These are phyloP conservation scores for Danionella dracula DNA, from an alignment of 2,797 vertebrate genomes.

Conservation along the genomic window DNA sequence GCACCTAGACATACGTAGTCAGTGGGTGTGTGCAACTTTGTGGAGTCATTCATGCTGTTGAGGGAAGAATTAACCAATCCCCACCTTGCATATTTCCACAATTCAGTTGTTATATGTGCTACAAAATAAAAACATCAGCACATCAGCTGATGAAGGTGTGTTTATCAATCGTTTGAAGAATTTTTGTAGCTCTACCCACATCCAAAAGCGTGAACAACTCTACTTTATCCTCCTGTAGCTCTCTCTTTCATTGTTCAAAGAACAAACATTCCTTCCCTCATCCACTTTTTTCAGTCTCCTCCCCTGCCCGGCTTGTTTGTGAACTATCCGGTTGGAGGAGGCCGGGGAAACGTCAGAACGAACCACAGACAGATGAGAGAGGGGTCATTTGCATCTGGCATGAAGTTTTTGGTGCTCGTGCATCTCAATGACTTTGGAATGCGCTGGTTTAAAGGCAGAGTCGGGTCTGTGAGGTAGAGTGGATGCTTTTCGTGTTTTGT, in stretches of 20 bases:
- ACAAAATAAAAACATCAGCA: not conserved
- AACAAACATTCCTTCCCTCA: slow-evolving; percentile 45
- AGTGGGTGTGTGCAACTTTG: not conserved
- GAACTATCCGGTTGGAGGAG: slow-evolving; percentile 40
- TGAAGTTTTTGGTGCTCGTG: not conserved
- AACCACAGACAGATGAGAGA: slow-evolving; percentile 20
- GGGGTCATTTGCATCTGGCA: slow-evolving; percentile 13
- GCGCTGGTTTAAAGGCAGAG: slow-evolving; percentile 14
- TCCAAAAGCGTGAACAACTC: slow-evolving; percentile 29
- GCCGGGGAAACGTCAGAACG: slow-evolving; percentile 22
- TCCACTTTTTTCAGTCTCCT: slow-evolving; percentile 14
- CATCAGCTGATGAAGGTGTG: not conserved
- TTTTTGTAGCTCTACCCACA: slow-evolving; percentile 12
- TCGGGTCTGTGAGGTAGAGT: slow-evolving; percentile 21
- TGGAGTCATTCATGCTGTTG: too few species aligned
- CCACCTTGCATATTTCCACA: not conserved
- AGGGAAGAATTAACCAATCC: too few species aligned
- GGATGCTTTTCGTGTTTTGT: slow-evolving; percentile 3
- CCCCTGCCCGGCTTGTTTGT: slow-evolving; percentile 23
- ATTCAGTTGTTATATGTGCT: too few species aligned
- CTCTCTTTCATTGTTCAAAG: slow-evolving; percentile 50
- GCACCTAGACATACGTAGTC: not conserved
- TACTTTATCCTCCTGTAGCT: slow-evolving; percentile 7
- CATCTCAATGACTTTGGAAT: slow-evolving; percentile 1
- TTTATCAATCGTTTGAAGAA: not conserved